Evolutionary conservation across 2,888 invertebrate genomes (phyloP), one percentile per base, ranked within the genome.

Genomic region (Chironomus riparius): DNA sequence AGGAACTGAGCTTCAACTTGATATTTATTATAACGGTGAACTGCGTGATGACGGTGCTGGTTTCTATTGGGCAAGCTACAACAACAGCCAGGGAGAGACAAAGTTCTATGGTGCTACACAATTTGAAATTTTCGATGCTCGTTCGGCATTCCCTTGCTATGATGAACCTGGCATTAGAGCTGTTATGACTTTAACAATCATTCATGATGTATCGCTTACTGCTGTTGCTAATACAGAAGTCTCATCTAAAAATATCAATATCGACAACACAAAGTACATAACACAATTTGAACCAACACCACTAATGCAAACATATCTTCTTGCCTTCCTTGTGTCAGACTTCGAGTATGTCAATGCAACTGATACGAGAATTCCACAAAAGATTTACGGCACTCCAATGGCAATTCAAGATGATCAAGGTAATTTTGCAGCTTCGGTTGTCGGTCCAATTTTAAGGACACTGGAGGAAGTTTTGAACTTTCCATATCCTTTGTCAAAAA

Each of bases 91-190:
- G 5, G 6, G 18, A 7, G n/a, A 56, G 18, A 56, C n/a, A 2
- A 18, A 18, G 7, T 56, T n/a, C 7, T 56, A 56, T 56, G 56
- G n/a, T 7, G 15, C 15, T 0, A 56, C 56, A 4, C 56, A 56
- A 15, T 56, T 56, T 56, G 56, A 56, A 15, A n/a, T 56, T 2
- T 4, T 18, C n/a, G 56, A 56, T 56, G 56, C 56, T 18, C n/a
- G 56, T 2, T 47, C 61, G 38, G 72, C 47, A 10, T 38, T 72
- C 6, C 61, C 62, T 12, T 72, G 72, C 15, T 72, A 72, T 38
- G 72, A 72, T 50, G 72, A 72, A 21, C 72, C 72, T 12, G 47
- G 62, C 4, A 28, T 62, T 22, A 1, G 72, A 38, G 62, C 72
- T n/a, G 10, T 10, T 5, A 18, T 21, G 10, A 38, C 28, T 10